Evolutionary conservation across 2,113 vertebrate species (phyloP), one percentile per base, ranked within the genome.

Genomic region (Ia io): DNA sequence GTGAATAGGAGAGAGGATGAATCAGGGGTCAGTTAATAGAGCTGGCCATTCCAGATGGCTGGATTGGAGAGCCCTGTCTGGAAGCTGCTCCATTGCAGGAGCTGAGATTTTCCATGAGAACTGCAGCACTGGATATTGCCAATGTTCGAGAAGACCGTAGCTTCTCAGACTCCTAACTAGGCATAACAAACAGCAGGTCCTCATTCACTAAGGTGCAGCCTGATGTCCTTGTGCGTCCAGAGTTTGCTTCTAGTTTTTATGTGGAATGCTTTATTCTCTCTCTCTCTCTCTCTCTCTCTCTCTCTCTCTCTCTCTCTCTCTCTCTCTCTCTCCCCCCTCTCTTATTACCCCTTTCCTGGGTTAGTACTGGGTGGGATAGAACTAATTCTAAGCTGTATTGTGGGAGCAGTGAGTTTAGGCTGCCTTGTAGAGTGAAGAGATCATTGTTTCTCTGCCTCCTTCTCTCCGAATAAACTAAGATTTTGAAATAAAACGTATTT

Each of bases 21-120:
- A 92, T 88, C 44, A 42, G 90, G 71, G 94, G 96, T 96, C 94
- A 96, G 95, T 93, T 90, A 94, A 93, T 88, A 87, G 94, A 93
- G 88, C 63, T 14, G 92, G 80, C 91, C 90, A 86, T 74, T 95
- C 89, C 97, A 97, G 97, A 96, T 96, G 96, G 96, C 82, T 0
- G 5, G 47, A 70, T 56, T 49, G 1, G 84, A 78, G 37, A 71
- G 78, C 49, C 42, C 73, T 1, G 65, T 89, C 95, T 93, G 90
- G 95, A 67, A 0, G 10, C 67, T 3, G 56, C 6, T 35, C 82
- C 35, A 1, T n/a, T 4, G 49, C 47, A 9, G n/a, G 40, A 90
- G 44, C 35, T 5, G 71, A 63, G 79, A 40, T 47, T 80, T 49
- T 84, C 70, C 42, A 18, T 0, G 3, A 71, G 44, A 91, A 42